Evolutionary conservation across 2,888 invertebrate species (phyloP).

Genomic region (Chorisops tibialis): DNA sequence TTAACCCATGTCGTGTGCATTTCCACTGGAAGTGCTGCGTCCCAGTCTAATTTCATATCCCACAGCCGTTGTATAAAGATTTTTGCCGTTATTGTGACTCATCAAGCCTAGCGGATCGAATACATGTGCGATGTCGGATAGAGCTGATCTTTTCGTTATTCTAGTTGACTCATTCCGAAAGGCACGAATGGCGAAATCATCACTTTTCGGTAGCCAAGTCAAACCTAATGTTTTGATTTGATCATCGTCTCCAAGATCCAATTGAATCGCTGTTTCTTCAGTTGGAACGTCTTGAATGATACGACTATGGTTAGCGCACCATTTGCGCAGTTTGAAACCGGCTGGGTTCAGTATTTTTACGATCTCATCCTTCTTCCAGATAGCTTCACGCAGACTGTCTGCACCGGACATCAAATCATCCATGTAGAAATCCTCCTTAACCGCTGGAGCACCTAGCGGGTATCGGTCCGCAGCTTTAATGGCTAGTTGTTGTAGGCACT

Average conservation of each 20-base stretch:
- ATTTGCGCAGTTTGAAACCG: conserved; percentile 1
- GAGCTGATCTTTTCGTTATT: not conserved
- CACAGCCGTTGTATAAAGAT: too few species aligned
- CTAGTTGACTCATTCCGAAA: too few species aligned
- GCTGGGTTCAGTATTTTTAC: not conserved
- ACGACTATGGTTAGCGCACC: conserved; percentile 21
- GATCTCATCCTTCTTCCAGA: not conserved
- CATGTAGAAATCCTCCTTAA: conserved; percentile 3
- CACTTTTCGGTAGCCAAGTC: too few species aligned
- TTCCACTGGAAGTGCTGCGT: conserved; percentile 5
- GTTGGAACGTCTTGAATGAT: conserved; percentile 1
- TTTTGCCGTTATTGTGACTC: not conserved
- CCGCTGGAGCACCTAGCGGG: not conserved
- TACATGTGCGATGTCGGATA: conserved; percentile 7
- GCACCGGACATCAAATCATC: conserved; percentile 16
- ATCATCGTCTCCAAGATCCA: not conserved
- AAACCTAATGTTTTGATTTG: not conserved
- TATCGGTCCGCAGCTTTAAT: not conserved
- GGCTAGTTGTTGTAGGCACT: conserved; percentile 20
- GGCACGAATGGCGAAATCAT: too few species aligned
- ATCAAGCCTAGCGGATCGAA: conserved; percentile 17
- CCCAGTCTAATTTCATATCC: too few species aligned
- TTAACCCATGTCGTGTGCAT: conserved; percentile 2
- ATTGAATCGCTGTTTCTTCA: not conserved
- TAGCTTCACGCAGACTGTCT: not conserved